These are phyloP conservation scores for Eublepharis macularius DNA, from an alignment of 2,113 vertebrate genomes.

Conservation along the genomic window DNA sequence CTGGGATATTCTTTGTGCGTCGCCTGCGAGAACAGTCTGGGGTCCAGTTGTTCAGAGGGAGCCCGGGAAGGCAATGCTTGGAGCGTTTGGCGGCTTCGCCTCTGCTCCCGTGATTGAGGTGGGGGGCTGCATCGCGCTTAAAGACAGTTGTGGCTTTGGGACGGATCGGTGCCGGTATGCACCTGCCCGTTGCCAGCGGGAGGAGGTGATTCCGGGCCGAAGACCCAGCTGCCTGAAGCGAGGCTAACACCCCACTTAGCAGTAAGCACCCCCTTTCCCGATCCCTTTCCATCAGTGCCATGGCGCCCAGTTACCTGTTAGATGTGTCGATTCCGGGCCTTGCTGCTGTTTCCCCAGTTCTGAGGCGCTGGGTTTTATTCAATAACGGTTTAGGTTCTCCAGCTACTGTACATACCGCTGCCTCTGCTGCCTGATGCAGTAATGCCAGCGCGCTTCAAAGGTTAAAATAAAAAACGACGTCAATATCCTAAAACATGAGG, in stretches of 20 bases:
- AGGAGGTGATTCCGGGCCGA: background rate
- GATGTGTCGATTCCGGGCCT: background rate
- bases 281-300: background rate
- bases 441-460: constrained; percentile 4
- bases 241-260: background rate
- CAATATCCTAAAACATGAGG: background rate
- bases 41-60: background rate
- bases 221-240: background rate
- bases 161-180: background rate
- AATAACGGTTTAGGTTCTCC: background rate
- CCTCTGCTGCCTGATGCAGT: background rate
- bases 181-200: background rate
- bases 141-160: background rate
- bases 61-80: background rate
- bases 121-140: background rate
- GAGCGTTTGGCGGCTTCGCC: background rate
- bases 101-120: background rate
- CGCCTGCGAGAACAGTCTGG: background rate
- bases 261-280: too few relatives aligned
- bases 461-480: background rate
- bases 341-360: background rate
- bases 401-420: background rate
- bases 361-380: background rate
- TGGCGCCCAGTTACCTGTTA: background rate
- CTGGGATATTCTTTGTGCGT: background rate